These are phyloP conservation scores for Gorsachius goisagi DNA, from an alignment of 2,113 vertebrate genomes.

Conservation along the genomic window DNA sequence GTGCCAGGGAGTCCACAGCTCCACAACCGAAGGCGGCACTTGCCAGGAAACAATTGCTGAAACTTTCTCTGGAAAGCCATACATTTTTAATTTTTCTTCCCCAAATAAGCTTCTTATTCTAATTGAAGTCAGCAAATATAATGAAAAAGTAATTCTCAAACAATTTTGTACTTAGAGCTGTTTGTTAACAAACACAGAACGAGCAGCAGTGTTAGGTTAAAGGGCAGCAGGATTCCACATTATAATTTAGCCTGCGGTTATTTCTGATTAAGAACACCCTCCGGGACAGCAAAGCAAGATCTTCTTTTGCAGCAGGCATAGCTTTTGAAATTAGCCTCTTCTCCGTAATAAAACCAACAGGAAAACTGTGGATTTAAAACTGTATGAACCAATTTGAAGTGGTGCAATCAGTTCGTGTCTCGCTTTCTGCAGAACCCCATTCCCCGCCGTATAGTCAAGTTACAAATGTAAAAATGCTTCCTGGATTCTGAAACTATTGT, in stretches of 20 bases:
- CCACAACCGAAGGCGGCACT: background rate
- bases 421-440: constrained; percentile 39
- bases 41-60: constrained; percentile 37
- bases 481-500: constrained; percentile 39
- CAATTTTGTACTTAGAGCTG: constrained; percentile 75
- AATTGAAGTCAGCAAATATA: constrained; percentile 69
- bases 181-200: constrained; percentile 78
- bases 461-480: constrained; percentile 66
- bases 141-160: constrained; percentile 73
- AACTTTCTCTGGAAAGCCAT: constrained; percentile 61
- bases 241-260: constrained; percentile 77
- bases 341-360: constrained; percentile 71
- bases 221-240: constrained; percentile 73
- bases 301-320: constrained; percentile 68
- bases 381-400: constrained; percentile 62
- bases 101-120: constrained; percentile 71
- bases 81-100: constrained; percentile 65
- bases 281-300: constrained; percentile 75
- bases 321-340: constrained; percentile 69
- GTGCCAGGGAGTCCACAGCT: background rate
- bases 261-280: constrained; percentile 84
- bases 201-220: constrained; percentile 71
- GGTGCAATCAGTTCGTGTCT: constrained; percentile 59
- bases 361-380: constrained; percentile 70
- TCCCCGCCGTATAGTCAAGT: constrained; percentile 33